A percentile compares a stretch with the other conserved stretches of the same genome.
Evolutionary conservation across 2,797 vertebrate species (phyloP).

Genomic region (Amphiprion clarkii): DNA sequence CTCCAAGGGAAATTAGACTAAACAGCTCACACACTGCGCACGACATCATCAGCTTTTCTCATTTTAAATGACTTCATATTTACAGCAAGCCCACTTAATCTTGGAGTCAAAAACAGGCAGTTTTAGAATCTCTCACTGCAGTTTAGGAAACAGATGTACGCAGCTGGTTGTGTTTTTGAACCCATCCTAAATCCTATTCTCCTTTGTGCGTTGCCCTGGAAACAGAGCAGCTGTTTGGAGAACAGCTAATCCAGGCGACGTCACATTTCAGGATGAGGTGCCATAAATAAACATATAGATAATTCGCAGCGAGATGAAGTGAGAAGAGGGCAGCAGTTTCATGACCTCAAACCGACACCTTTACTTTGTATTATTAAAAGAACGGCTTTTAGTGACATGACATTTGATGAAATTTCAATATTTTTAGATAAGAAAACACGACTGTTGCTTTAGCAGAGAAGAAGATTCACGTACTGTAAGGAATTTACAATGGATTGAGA

Average conservation of each 20-base stretch:
- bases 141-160: constrained; percentile 15
- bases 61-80: neutral
- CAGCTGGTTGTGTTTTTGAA: constrained; percentile 9
- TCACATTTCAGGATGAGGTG: constrained; percentile 35
- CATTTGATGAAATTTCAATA: no score
- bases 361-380: neutral
- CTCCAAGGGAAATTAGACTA: neutral
- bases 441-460: no score
- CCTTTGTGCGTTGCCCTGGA: constrained; percentile 44
- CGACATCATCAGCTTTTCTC: neutral
- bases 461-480: no score
- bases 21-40: neutral
- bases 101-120: neutral
- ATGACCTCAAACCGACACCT: neutral
- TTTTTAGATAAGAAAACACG: no score
- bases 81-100: neutral
- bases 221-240: constrained; percentile 67
- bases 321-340: neutral
- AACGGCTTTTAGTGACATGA: no score
- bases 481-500: no score
- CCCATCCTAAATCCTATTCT: constrained; percentile 4
- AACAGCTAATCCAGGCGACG: constrained; percentile 61
- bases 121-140: rapidly evolving
- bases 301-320: neutral
- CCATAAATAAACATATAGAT: constrained; percentile 53